Base-by-base conservation (phyloP, 2,113 vertebrate species). In the Erpornis zantholeuca region DNA sequence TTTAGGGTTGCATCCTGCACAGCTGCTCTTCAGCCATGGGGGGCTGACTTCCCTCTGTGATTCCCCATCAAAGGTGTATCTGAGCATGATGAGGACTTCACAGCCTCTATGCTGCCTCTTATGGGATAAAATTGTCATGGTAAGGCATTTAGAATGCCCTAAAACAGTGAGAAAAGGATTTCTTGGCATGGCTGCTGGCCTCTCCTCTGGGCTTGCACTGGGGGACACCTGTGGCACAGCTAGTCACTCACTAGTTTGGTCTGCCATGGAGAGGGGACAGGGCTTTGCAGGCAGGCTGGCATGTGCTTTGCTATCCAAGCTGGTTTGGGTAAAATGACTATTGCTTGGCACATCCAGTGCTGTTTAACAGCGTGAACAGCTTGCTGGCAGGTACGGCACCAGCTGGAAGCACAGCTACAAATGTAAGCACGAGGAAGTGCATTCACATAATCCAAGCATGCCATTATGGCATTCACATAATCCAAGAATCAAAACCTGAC, bases 401-500 rank as follows among this genome's bases (percentile, higher is more conserved):
- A 96, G 94, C 90, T 94, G 87, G 97, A 65, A 33, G 7, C 85
- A 50, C 10, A 18, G 76, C 72, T 60, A 79, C 63, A 76, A 63
- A 63, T 56, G 63, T 47, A 44, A 59, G 71, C 79, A 88, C 2
- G 13, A 90, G 61, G 68, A 94, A 69, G 81, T 60, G 38, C 49
- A 18, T 36, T 73, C 4, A 0, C 8, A 6, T 44, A 22, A 68
- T 42, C 40, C 0, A 1, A n/a, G 69, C n/a, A n/a, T n/a, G n/a
- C n/a, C n/a, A n/a, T n/a, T n/a, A n/a, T n/a, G 63, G 38, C 49
- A 18, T 36, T 73, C 4, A 0, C 8, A 6, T 44, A 22, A 68
- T 42, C 40, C 0, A 1, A n/a, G 69, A 52, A 35, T 54, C 33
- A 76, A 81, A n/a, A 4, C 10, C 17, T 47, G 56, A 29, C 44